These are phyloP conservation scores for Hesperia comma DNA, from an alignment of 2,888 invertebrate genomes.

Conservation along the genomic window DNA sequence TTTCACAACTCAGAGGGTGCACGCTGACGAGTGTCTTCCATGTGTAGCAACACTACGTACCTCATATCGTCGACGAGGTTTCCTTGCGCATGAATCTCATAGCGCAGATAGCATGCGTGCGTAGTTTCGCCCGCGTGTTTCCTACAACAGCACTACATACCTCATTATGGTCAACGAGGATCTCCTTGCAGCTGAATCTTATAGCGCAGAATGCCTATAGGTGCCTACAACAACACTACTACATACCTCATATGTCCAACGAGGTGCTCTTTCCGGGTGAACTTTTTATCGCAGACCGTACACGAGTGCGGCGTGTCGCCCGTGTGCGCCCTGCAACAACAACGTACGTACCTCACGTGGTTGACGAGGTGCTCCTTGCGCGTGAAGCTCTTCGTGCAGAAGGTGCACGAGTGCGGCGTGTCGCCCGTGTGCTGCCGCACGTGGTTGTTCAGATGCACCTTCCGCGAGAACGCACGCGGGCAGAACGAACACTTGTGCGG, in stretches of 20 bases:
- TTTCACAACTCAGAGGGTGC: too few species aligned
- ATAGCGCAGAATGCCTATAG: too few species aligned
- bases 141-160: too few species aligned
- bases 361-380: constrained; percentile 89
- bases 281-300: constrained; percentile 53
- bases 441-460: constrained; percentile 95
- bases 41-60: too few species aligned
- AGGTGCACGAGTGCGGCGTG: constrained; percentile 88
- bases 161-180: too few species aligned
- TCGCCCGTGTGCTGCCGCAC: constrained; percentile 89
- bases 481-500: constrained; percentile 89
- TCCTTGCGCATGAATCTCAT: too few species aligned
- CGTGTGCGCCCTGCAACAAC: constrained; percentile 73
- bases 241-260: too few species aligned
- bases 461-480: constrained; percentile 86
- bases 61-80: too few species aligned
- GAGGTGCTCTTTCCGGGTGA: constrained; percentile 48
- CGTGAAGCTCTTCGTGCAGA: constrained; percentile 88
- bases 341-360: constrained; percentile 74
- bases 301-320: constrained; percentile 76
- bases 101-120: too few species aligned
- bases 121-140: neutral
- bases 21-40: too few species aligned
- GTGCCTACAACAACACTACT: neutral
- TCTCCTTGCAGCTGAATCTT: constrained; percentile 47